These are phyloP conservation scores for Chinchilla lanigera DNA, from an alignment of 2,113 vertebrate genomes.

Conservation along the genomic window DNA sequence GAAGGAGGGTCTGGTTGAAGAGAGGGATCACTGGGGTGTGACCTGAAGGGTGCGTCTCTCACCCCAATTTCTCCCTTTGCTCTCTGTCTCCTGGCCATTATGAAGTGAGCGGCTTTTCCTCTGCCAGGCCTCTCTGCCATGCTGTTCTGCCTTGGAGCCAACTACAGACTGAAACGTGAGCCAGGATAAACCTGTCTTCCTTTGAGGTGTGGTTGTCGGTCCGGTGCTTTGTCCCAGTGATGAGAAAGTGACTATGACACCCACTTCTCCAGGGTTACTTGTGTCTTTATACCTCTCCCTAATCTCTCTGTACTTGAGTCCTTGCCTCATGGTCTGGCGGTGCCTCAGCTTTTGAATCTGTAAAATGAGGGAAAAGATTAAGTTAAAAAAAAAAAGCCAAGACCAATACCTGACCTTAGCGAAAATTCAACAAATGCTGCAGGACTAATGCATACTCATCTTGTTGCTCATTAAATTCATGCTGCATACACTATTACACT, in stretches of 20 bases:
- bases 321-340: neutral
- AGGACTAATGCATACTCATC: neutral
- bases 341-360: neutral
- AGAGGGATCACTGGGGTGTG: neutral
- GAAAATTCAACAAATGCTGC: slow-evolving; percentile 26
- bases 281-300: neutral
- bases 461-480: neutral
- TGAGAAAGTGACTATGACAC: neutral
- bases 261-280: neutral
- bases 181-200: neutral
- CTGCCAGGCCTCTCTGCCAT: neutral
- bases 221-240: neutral
- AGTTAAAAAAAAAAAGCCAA: neutral
- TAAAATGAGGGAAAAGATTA: neutral
- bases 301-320: neutral
- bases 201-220: neutral
- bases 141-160: neutral
- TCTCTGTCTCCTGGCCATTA: neutral
- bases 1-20: neutral
- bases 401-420: neutral
- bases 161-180: neutral
- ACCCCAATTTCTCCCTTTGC: neutral
- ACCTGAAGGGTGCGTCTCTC: neutral
- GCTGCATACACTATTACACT: neutral
- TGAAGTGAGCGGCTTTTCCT: neutral